Evolutionary conservation across 1,140 invertebrate species (phyloP), one percentile per base, ranked within the genome.

Genomic region (Drosophila parvula): DNA sequence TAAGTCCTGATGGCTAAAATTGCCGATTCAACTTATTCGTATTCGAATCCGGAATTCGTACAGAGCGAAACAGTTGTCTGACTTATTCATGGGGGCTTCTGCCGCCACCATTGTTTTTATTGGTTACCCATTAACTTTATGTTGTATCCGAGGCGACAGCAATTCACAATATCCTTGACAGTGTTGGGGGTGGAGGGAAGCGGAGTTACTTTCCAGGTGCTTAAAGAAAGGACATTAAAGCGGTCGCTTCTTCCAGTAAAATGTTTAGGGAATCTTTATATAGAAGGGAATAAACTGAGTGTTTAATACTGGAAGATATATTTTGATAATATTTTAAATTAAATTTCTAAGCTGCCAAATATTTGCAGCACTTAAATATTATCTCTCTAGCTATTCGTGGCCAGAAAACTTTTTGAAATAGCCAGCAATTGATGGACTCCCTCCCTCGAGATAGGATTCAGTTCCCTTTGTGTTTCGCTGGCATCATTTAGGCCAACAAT

Each of bases 1-100:
- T 77, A 77, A 59, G 74, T 44, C 55, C 62, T 51, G 73, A 77
- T 68, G 74, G 45, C 74, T 47, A 68, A 68, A 68, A 76, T 76
- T 76, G 74, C 53, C 62, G 63, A 77, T 57, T 68, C 61, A 67
- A 65, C 27, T 44, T 76, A 30, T 76, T 57, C 62, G 28, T 41
- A 69, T 67, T 56, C 62, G 28, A 41, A 53, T 59, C 22, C 45
- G 16, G 14, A 12, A 16, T 22, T 22, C 22, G 22, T 22, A 22
- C 22, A 28, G 59, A 27, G 34, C 41, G 30, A 38, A 71, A 30
- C 65, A 59, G 65, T 59, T 71, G 56, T 38, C 62, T 76, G 71
- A 76, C 73, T 76, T 75, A 75, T 76, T 77, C 74, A 77, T 77
- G 62, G 63, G 30, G 51, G 14, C 55, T 71, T 48, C 65, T 48